phyloP scores from a whole-genome alignment of 1,140 invertebrate species.

The Neelides sp. region DNA sequence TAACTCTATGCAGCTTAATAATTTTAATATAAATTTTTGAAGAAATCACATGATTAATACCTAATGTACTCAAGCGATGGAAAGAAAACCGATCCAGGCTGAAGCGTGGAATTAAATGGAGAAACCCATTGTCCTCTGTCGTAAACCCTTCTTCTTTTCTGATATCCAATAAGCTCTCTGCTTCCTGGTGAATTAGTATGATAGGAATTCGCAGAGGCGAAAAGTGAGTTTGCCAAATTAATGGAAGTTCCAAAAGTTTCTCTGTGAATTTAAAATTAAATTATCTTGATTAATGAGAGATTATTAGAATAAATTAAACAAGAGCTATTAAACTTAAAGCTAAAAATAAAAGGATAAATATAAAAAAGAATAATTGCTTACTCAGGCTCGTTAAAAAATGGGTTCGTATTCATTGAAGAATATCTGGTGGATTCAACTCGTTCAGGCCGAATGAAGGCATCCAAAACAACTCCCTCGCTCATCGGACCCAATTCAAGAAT shows the following conservation, averaged over 20 bases:
- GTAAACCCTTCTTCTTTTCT: constrained; percentile 49
- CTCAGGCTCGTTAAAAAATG: background rate
- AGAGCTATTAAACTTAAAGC: too few species aligned
- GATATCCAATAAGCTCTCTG: constrained; percentile 12
- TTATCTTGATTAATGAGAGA: too few species aligned
- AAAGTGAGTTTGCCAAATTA: background rate
- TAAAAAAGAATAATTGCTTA: too few species aligned
- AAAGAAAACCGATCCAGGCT: constrained; percentile 36
- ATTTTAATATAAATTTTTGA: too few species aligned
- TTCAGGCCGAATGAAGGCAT: too few species aligned
- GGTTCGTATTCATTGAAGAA: background rate
- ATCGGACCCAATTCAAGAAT: background rate
- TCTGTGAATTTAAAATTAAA: too few species aligned
- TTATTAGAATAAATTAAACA: too few species aligned
- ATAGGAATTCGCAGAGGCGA: background rate
- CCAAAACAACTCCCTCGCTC: background rate
- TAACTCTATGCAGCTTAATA: too few species aligned
- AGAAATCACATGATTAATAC: too few species aligned
- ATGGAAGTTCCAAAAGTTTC: constrained; percentile 12
- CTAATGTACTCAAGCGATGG: constrained; percentile 21
- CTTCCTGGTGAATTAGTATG: background rate
- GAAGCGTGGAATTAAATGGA: constrained; percentile 47
- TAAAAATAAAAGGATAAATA: too few species aligned
- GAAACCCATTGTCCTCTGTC: constrained; percentile 59
- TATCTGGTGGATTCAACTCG: too few species aligned